Base-by-base conservation (phyloP, 2,888 invertebrate genomes). In the Coelinius sp. region DNA sequence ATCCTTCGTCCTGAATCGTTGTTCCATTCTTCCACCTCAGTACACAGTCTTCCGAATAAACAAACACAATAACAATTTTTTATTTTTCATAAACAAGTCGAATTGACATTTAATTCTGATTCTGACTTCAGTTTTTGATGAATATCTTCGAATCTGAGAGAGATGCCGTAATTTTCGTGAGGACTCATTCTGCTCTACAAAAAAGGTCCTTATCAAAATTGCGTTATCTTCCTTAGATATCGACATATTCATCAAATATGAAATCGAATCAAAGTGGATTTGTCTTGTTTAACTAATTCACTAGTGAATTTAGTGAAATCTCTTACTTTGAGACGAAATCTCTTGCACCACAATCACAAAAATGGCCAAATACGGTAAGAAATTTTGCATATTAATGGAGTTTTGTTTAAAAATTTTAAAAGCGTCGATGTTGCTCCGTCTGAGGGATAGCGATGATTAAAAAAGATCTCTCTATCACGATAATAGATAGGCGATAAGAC, bases 11-110 rank as follows among this genome's bases (percentile, higher is more conserved):
- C 3, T 5, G 10, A 5, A 77, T 22, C 7, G 24, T 31, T 3
- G 76, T 73, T 6, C 73, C 77, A 31, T 77, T 35, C 7, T 52
- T 49, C 52, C 46, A 68, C n/a, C 22, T 20, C 8, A 77, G 71
- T 22, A n/a, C 22, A 71, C 77, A 77, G n/a, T 63, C 73, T 73
- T 25, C 4, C 35, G 38, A 44, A 17, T 12, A 17, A 17, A 17
- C 17, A 35, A 59, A 3, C 7, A 7, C 3, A 7, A 27, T 7
- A 27, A 27, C 4, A 27, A 27, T 27, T 27, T 5, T 27, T 7
- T 27, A 7, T 27, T 27, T 7, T 27, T 7, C 27, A 27, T 27
- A 7, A 27, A 2, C 35, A 35, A 35, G 10, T 35, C 8, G 10
- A 10, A 35, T 1, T 35, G 10, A 35, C 10, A 10, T 35, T 35